A percentile compares a stretch with the other conserved stretches of the same genome.
These are phyloP conservation scores for Pangasius macronema DNA, from an alignment of 2,797 vertebrate genomes.

Conservation along the genomic window DNA sequence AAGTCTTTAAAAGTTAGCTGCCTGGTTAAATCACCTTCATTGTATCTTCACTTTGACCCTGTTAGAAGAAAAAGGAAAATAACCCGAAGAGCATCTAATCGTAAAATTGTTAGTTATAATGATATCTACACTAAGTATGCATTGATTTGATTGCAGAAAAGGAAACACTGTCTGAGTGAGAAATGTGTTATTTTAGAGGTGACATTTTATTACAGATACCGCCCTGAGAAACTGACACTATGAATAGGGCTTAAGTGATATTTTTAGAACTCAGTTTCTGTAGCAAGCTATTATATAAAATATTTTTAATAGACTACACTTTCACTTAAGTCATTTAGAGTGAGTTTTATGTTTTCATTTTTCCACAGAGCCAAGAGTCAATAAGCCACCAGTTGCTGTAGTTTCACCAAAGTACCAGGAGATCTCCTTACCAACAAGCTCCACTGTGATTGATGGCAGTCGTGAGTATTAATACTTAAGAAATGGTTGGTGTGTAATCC, in stretches of 20 bases:
- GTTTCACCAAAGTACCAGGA: constrained; percentile 93
- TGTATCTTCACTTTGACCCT: neutral
- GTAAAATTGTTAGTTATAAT: neutral
- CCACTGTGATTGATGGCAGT: constrained; percentile 96
- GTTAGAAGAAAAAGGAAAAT: neutral
- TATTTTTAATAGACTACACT: too few relatives aligned
- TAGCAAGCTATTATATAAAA: neutral
- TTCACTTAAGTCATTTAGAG: neutral
- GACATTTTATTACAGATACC: neutral
- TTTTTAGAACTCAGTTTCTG: neutral
- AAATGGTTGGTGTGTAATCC: neutral
- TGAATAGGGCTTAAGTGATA: neutral
- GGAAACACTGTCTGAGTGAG: neutral
- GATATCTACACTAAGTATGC: neutral
- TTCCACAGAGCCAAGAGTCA: constrained; percentile 88
- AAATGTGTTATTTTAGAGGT: neutral
- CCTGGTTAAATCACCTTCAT: neutral
- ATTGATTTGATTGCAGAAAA: neutral
- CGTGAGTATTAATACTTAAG: constrained; percentile 80
- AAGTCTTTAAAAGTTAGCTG: neutral
- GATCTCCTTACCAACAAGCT: constrained; percentile 93
- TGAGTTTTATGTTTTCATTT: constrained; percentile 51
- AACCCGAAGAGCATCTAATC: neutral
- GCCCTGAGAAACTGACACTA: too few relatives aligned
- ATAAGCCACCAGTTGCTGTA: constrained; percentile 90